A percentile compares a stretch with the other conserved stretches of the same genome.
Evolutionary conservation across 2,888 invertebrate genomes (phyloP).

Genomic region (Prostheceraeus crozeri): DNA sequence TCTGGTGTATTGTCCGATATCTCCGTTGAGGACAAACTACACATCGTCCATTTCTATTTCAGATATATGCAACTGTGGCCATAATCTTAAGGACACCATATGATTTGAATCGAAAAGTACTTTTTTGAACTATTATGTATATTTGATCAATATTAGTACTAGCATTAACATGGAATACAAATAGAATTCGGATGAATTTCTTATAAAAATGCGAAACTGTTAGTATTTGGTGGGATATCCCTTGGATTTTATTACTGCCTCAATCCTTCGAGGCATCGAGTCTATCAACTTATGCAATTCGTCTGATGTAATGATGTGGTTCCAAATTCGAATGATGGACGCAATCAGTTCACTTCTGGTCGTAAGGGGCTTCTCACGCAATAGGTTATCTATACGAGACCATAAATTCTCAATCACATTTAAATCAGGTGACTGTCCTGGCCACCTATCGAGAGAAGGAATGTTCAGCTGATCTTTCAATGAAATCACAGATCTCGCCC

Average conservation of each 20-base stretch:
- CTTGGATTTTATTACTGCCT: background rate
- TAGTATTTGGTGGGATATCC: conserved; percentile 20
- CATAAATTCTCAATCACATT: conserved; percentile 28
- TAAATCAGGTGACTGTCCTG: conserved; percentile 26
- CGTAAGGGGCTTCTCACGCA: conserved; percentile 8
- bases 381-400: background rate
- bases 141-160: too few species aligned
- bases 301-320: conserved; percentile 19
- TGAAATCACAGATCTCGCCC: conserved; percentile 19
- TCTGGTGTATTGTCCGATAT: too few species aligned
- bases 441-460: conserved; percentile 20
- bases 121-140: too few species aligned
- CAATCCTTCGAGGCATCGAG: conserved; percentile 18
- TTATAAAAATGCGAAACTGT: too few species aligned
- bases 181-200: too few species aligned
- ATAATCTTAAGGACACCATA: too few species aligned
- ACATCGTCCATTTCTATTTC: too few species aligned
- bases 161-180: too few species aligned
- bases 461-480: conserved; percentile 22
- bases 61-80: too few species aligned
- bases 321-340: conserved; percentile 19
- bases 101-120: too few species aligned
- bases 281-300: conserved; percentile 18
- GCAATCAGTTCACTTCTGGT: conserved; percentile 19
- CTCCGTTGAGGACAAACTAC: too few species aligned